Evolutionary conservation across 2,888 invertebrate species (phyloP), one percentile per base, ranked within the genome.

Genomic region (Physocephala rufipes): DNA sequence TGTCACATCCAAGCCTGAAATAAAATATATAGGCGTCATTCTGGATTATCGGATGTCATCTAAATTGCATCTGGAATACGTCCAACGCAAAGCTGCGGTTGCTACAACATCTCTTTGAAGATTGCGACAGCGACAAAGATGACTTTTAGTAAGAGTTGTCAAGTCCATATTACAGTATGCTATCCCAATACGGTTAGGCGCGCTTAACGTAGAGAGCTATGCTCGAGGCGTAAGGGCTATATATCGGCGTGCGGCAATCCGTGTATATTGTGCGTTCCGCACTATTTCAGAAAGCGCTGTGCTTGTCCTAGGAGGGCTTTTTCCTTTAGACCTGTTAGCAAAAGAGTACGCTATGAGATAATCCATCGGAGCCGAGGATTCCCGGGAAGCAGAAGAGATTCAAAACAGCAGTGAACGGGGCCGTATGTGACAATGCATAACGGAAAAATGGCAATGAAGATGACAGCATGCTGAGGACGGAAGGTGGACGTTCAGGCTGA

Each of bases 81-180:
- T n/a, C 16, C 49, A 49, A 49, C 36, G 49, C 1, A 49, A 49
- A 49, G 49, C 49, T 16, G 49, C 49, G 19, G n/a, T n/a, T 16
- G 49, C 49, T 13, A 49, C 49, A 49, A 13, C 49, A n/a, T 16
- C 2, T 16, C 49, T 49, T 19, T 49, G 16, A 16, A 49, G 59
- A 26, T 15, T 59, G n/a, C 26, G 59, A 26, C 28, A 59, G 28
- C 26, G 30, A 26, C 5, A 15, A 30, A 59, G 59, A 24, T 15
- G 0, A 16, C 59, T 59, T 3, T 30, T 59, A 26, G 59, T n/a
- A 59, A n/a, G 28, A 28, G 59, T 59, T n/a, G 16, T 26, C 30
- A 59, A 16, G 59, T 59, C 59, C 12, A 59, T 59, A 4, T 26
- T 59, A 59, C 7, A 28, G 59, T 59, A 59, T 26, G 59, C 59